Percentiles rank a stretch among this genome's conserved stretches.
Conservation (phyloP, 2,113 vertebrate genomes). For the Kobus ellipsiprymnus region DNA sequence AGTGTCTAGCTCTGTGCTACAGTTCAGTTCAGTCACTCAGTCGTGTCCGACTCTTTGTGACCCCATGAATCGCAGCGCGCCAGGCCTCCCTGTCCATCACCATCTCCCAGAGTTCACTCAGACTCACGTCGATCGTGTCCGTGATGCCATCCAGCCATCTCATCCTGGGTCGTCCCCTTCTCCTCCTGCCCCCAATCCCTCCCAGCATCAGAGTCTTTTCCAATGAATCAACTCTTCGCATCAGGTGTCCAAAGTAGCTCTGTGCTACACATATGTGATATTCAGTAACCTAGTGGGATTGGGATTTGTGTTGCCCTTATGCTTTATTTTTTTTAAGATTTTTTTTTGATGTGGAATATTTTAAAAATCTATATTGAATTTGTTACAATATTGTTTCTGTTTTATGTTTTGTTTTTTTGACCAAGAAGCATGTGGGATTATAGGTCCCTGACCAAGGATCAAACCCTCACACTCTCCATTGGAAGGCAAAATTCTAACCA, state of each 20-base stretch:
- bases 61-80: too few species aligned
- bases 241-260: too few species aligned
- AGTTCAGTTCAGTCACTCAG: too few species aligned
- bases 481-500: neutral
- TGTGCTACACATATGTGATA: neutral
- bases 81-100: too few species aligned
- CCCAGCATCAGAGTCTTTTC: too few species aligned
- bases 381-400: neutral
- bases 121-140: too few species aligned
- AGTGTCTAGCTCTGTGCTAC: neutral
- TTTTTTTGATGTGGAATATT: neutral
- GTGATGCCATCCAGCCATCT: too few species aligned
- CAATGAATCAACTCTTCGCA: too few species aligned
- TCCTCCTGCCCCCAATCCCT: too few species aligned
- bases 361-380: neutral
- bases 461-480: neutral
- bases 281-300: neutral
- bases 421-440: neutral
- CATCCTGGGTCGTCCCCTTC: too few species aligned
- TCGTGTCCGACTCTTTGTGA: too few species aligned
- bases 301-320: neutral
- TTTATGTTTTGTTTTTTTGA: neutral
- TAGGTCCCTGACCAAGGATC: neutral
- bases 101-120: too few species aligned
- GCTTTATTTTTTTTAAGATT: neutral